phyloP scores from a whole-genome alignment of 1,140 invertebrate species.

The Lepidurus arcticus region DNA sequence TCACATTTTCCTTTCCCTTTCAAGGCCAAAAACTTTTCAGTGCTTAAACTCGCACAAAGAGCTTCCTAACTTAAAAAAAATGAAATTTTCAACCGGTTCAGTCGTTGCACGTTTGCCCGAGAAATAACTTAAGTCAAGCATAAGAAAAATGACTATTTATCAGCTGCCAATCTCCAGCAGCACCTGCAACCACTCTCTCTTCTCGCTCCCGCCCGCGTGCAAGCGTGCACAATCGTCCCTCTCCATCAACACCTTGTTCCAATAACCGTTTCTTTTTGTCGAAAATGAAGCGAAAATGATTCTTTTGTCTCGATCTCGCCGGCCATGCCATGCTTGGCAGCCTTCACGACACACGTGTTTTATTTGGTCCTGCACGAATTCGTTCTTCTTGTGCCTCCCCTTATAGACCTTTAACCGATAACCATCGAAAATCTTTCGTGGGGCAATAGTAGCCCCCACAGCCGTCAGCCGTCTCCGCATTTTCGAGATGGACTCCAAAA shows the following conservation, averaged over 20 bases:
- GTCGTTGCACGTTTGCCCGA: too few species aligned
- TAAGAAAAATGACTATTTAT: neutral
- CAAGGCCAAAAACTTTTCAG: too few species aligned
- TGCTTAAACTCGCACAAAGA: too few species aligned
- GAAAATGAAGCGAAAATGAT: neutral
- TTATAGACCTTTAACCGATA: too few species aligned
- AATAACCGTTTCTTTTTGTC: conserved; percentile 2
- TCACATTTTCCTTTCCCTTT: too few species aligned
- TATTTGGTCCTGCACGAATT: conserved; percentile 2
- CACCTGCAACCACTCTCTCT: neutral
- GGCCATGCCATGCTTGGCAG: neutral
- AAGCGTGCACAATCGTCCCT: conserved; percentile 11
- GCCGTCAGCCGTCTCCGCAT: too few species aligned
- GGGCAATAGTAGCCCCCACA: too few species aligned
- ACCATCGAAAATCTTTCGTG: too few species aligned
- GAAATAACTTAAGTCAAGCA: neutral
- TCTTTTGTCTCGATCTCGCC: neutral
- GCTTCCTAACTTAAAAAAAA: too few species aligned
- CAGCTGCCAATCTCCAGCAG: conserved; percentile 5
- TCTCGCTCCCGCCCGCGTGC: neutral
- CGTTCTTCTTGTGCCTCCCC: neutral
- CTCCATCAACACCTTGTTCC: conserved; percentile 14
- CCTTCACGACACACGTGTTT: neutral
- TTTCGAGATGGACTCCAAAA: too few species aligned
- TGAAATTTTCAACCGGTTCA: too few species aligned